Evolutionary conservation across 1,140 invertebrate genomes (phyloP).

Genomic region (Drosophila kohkoa): DNA sequence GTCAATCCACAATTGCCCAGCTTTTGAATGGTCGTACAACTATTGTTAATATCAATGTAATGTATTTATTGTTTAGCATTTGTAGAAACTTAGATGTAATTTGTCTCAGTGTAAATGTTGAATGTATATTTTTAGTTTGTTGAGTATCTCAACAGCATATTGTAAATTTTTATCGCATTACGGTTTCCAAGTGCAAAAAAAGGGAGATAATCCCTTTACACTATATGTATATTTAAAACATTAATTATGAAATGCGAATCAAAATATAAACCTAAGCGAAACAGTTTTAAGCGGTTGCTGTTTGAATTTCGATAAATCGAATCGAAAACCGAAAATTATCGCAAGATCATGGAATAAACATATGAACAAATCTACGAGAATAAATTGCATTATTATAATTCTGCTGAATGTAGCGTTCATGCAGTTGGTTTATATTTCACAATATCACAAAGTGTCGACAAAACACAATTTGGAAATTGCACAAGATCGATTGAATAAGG

Average conservation of each 20-base stretch:
- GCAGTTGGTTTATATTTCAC: no score
- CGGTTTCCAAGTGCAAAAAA: background rate
- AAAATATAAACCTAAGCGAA: background rate
- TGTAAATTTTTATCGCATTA: background rate
- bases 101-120: background rate
- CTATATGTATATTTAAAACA: background rate
- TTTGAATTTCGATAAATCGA: background rate
- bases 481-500: no score
- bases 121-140: background rate
- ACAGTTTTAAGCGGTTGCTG: background rate
- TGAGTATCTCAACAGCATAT: background rate
- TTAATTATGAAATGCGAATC: background rate
- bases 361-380: no score
- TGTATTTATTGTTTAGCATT: background rate
- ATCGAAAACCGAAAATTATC: no score
- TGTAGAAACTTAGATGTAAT: background rate
- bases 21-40: constrained; percentile 10
- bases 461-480: no score
- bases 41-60: background rate
- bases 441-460: no score
- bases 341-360: no score
- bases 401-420: no score
- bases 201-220: background rate
- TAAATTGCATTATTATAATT: no score
- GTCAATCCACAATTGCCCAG: constrained; percentile 38